Percentiles rank a stretch among this genome's conserved stretches.
phyloP scores from a whole-genome alignment of 2,888 invertebrate genomes.

The Dastarcus helophoroides region DNA sequence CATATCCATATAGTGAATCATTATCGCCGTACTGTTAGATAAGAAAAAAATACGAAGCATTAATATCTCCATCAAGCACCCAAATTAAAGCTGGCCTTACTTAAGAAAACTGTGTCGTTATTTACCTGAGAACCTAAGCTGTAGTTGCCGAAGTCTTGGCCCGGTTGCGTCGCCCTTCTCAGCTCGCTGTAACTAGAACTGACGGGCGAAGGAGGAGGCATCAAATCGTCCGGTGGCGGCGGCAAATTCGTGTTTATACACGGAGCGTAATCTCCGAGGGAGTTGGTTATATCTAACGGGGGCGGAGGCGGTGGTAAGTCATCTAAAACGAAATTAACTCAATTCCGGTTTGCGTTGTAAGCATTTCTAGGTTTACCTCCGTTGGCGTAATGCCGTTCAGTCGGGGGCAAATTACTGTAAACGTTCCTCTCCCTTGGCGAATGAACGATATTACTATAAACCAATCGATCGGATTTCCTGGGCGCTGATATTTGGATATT shows the following conservation, averaged over 20 bases:
- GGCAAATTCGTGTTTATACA: constrained; percentile 38
- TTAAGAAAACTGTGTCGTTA: background rate
- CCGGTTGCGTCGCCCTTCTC: constrained; percentile 62
- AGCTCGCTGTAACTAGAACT: constrained; percentile 85
- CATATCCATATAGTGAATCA: constrained; percentile 31
- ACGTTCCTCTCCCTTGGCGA: constrained; percentile 34
- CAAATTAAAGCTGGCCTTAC: background rate
- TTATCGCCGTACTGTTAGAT: constrained; percentile 21
- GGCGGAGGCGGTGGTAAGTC: constrained; percentile 52
- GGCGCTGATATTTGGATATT: constrained; percentile 29
- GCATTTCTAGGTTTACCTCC: constrained; percentile 21
- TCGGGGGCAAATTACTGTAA: constrained; percentile 45
- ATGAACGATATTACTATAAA: constrained; percentile 45
- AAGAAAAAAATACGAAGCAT: constrained; percentile 1
- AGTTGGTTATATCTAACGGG: constrained; percentile 42
- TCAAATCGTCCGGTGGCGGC: constrained; percentile 50
- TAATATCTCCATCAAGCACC: background rate
- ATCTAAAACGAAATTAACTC: constrained; percentile 32
- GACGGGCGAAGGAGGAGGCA: constrained; percentile 80
- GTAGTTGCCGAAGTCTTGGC: constrained; percentile 42
- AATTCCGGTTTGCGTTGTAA: background rate
- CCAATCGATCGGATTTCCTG: constrained; percentile 38
- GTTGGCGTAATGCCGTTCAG: constrained; percentile 24
- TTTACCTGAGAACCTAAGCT: constrained; percentile 58
- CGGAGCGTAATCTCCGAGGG: constrained; percentile 33